Percentiles rank a stretch among this genome's conserved stretches.
Conservation (phyloP, 2,888 invertebrate species). For the Physocephala rufipes region DNA sequence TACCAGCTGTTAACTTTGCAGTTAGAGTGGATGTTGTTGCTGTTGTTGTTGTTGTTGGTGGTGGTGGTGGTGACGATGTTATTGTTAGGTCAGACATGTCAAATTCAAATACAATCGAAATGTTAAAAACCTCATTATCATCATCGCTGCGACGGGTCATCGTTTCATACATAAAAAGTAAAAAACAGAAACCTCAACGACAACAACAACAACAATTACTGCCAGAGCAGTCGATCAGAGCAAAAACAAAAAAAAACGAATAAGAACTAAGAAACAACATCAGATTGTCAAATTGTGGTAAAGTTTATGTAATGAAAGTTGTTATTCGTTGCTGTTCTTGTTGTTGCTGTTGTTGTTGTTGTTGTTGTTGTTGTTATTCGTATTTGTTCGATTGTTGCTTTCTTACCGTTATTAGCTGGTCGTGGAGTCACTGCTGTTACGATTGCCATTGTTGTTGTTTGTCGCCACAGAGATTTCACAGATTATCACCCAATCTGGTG, state of each 20-base stretch:
- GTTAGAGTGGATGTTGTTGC: neutral
- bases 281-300: no score
- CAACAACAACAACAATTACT: neutral
- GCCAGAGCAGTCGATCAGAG: slow-evolving; percentile 6
- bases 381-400: neutral
- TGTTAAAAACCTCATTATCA: neutral
- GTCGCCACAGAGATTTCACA: slow-evolving; percentile 42
- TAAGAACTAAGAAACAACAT: no score
- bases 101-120: slow-evolving; percentile 28
- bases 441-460: slow-evolving; percentile 21
- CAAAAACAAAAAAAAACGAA: no score
- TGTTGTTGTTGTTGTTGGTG: slow-evolving; percentile 14
- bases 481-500: slow-evolving; percentile 44
- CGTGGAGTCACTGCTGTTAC: slow-evolving; percentile 18
- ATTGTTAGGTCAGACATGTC: slow-evolving; percentile 29
- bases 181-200: neutral
- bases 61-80: slow-evolving; percentile 4
- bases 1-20: neutral
- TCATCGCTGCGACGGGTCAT: neutral
- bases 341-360: neutral
- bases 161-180: neutral
- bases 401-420: slow-evolving; percentile 29
- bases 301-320: slow-evolving; percentile 42
- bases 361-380: slow-evolving; percentile 15
- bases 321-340: slow-evolving; percentile 21